These are phyloP conservation scores for Branchellion lobata DNA, from an alignment of 2,888 invertebrate species.

Conservation along the genomic window DNA sequence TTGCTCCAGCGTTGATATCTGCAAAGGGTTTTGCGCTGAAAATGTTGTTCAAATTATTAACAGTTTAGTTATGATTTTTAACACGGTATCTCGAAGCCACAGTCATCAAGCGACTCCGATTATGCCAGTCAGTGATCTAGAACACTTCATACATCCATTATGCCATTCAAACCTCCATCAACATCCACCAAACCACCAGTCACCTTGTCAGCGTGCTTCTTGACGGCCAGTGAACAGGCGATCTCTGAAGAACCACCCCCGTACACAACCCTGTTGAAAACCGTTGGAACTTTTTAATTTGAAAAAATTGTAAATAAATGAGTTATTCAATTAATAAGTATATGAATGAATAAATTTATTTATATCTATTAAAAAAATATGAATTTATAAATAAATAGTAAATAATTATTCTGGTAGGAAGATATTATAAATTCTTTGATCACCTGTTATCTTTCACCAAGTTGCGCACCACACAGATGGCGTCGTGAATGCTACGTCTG, in stretches of 20 bases:
- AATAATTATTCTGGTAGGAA: too few species aligned
- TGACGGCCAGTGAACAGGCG: constrained; percentile 86
- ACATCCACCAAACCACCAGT: neutral
- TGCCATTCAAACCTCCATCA: neutral
- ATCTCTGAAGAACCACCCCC: constrained; percentile 97
- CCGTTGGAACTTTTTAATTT: neutral
- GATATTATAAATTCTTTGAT: too few species aligned
- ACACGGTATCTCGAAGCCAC: neutral
- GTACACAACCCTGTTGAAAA: constrained; percentile 74
- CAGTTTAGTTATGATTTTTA: neutral
- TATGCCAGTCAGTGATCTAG: neutral
- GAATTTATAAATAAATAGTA: too few species aligned
- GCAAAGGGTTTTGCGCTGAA: constrained; percentile 46
- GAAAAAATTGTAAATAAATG: neutral
- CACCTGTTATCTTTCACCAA: constrained; percentile 68
- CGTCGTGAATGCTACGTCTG: constrained; percentile 74
- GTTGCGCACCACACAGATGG: constrained; percentile 74
- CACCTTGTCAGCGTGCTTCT: constrained; percentile 76
- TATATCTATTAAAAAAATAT: neutral
- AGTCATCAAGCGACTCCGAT: neutral
- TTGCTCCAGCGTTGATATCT: constrained; percentile 84
- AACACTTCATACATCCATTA: neutral
- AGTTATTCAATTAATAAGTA: too few species aligned
- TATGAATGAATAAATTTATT: too few species aligned
- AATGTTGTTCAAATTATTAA: neutral